Percentiles rank a stretch among this genome's conserved stretches.
Evolutionary conservation across 2,113 vertebrate species (phyloP).

Genomic region (Chelonoidis abingdonii): DNA sequence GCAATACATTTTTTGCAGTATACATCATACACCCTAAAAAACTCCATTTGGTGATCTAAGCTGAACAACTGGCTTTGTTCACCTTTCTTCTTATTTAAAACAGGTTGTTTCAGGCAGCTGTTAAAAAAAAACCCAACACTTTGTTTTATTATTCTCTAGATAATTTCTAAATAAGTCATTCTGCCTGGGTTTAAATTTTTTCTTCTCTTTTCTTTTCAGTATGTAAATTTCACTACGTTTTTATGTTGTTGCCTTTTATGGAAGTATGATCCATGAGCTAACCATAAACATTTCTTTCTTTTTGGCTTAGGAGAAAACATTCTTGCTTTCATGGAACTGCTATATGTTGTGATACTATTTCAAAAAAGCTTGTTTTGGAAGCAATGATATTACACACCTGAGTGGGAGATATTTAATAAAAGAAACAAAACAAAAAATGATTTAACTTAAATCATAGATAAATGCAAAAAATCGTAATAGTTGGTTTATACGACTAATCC

Average conservation of each 20-base stretch:
- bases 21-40: constrained; percentile 51
- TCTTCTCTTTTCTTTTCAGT: constrained; percentile 43
- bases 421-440: neutral
- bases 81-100: constrained; percentile 67
- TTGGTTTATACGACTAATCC: neutral
- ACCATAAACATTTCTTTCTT: constrained; percentile 19
- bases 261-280: constrained; percentile 34
- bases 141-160: constrained; percentile 48
- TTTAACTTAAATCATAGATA: neutral
- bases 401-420: neutral
- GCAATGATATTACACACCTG: neutral
- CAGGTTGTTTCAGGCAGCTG: constrained; percentile 60
- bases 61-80: constrained; percentile 45
- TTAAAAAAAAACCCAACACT: constrained; percentile 22
- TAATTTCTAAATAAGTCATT: constrained; percentile 48
- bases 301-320: neutral
- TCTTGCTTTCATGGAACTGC: neutral
- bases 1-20: constrained; percentile 55
- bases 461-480: neutral
- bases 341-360: neutral
- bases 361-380: neutral
- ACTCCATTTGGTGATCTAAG: constrained; percentile 28
- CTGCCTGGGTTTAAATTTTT: constrained; percentile 45
- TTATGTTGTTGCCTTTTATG: constrained; percentile 25
- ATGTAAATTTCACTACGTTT: neutral